Evolutionary conservation across 2,113 vertebrate genomes (phyloP).

Genomic region (Ornithorhynchus anatinus): DNA sequence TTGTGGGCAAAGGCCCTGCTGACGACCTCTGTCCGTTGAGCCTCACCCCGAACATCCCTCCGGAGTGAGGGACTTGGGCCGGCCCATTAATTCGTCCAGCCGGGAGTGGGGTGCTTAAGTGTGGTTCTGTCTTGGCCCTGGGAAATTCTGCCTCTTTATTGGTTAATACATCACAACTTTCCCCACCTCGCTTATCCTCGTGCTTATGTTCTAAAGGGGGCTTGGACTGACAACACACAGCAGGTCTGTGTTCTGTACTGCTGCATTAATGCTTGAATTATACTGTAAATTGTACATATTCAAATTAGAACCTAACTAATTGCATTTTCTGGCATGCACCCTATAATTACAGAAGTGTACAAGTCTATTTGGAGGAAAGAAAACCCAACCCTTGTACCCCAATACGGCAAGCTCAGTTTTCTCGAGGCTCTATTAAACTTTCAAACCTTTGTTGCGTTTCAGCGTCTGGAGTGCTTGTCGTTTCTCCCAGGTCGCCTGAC

Average conservation of each 20-base stretch:
- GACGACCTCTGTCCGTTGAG: too few relatives aligned
- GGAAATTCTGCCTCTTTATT: neutral
- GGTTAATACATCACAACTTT: neutral
- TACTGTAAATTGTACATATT: conserved; percentile 63
- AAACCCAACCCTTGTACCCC: conserved; percentile 56
- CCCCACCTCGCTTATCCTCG: neutral
- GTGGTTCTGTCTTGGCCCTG: too few relatives aligned
- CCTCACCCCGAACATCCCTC: too few relatives aligned
- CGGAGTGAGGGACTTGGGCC: neutral
- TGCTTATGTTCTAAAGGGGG: conserved; percentile 9
- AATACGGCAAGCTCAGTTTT: conserved; percentile 64
- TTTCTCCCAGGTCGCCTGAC: too few relatives aligned
- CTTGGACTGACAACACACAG: conserved; percentile 44
- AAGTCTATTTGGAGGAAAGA: conserved; percentile 46
- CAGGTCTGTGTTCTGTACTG: conserved; percentile 64
- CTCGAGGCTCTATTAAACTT: conserved; percentile 70
- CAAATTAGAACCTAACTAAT: conserved; percentile 39
- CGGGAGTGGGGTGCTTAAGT: neutral
- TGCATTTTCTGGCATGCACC: conserved; percentile 63
- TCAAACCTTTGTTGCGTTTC: conserved; percentile 45
- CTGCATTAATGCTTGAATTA: conserved; percentile 60
- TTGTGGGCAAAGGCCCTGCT: too few relatives aligned
- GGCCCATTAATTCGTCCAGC: neutral
- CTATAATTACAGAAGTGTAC: conserved; percentile 63
- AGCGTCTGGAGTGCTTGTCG: conserved; percentile 31